Percentiles rank a stretch among this genome's conserved stretches.
Evolutionary conservation across 2,113 vertebrate species (phyloP).

Genomic region (Podarcis muralis): DNA sequence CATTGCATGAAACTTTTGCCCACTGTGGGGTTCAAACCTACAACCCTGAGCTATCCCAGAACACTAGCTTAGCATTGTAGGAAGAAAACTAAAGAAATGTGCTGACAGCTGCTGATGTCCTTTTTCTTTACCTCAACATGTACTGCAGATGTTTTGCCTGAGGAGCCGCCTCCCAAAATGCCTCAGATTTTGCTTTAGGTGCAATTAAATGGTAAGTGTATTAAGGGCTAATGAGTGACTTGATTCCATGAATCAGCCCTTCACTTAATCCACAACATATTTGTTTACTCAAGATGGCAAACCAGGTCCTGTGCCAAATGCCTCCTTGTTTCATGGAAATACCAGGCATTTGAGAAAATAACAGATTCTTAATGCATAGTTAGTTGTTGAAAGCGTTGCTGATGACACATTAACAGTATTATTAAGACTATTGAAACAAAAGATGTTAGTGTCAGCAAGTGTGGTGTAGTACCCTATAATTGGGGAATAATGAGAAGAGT

Average conservation of each 20-base stretch:
- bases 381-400: slow-evolving; percentile 59
- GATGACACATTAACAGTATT: slow-evolving; percentile 42
- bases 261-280: slow-evolving; percentile 32
- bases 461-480: not conserved
- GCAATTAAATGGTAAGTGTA: not conserved
- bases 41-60: too few species aligned
- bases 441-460: slow-evolving; percentile 57
- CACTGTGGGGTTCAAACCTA: too few species aligned
- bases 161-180: not conserved
- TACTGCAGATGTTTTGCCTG: not conserved
- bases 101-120: not conserved
- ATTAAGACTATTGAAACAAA: slow-evolving; percentile 38
- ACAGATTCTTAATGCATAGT: slow-evolving; percentile 54
- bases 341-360: slow-evolving; percentile 48
- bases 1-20: too few species aligned
- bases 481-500: slow-evolving; percentile 43
- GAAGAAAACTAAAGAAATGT: too few species aligned
- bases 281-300: slow-evolving; percentile 40
- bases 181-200: not conserved
- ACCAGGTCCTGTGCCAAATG: slow-evolving; percentile 55
- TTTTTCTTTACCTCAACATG: not conserved
- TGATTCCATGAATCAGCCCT: not conserved
- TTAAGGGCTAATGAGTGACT: not conserved
- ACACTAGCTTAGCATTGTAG: too few species aligned
- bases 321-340: slow-evolving; percentile 55